Base-by-base conservation (phyloP, 1,140 invertebrate genomes). In the Drepana arcuata region DNA sequence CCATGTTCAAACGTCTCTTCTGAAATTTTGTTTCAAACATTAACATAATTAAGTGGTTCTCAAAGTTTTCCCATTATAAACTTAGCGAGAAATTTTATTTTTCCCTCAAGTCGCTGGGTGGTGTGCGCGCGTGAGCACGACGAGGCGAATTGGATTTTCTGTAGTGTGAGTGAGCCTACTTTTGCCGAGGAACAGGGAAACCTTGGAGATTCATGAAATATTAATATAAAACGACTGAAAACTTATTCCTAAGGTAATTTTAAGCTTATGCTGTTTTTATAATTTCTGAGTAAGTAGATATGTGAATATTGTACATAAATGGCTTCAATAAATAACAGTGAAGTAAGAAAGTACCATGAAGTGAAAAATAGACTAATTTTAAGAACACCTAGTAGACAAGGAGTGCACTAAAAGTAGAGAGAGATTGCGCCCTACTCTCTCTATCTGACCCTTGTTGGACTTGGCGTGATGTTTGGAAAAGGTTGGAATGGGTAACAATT, bases 1-100 rank as follows among this genome's bases (percentile, higher is more conserved):
- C 58, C 62, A 57, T 75, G 71, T 79, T 74, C 77, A 75, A 79
- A 71, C 62, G 71, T 78, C 71, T 74, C 67, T 71, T 78, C 71
- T 75, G 73, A 79, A 79, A 79, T 82, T 82, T 78, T 78, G 75
- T 82, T 82, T 82, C 71, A 72, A 80, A 82, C 78, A 82, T 82
- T 82, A 80, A 80, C 78, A 82, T 79, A 80, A 80, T 82, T 82
- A 82, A 82, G 78, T 82, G 74, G 78, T 79, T 82, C 74, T 79
- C 78, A 82, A 82, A 82, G 74, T 82, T 82, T 82, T 82, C 78
- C 78, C 78, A 82, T 82, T 82, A 82, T 82, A 82, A 82, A 82
- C 78, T 82, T 82, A 82, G 74, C 74, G 74, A 82, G 78, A 82
- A 79, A 79, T 82, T 82, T 82, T 82, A 82, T 82, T 82, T 82